Conservation (phyloP, 92 coral and sea anemone genomes). For the Siderastrea radians region DNA sequence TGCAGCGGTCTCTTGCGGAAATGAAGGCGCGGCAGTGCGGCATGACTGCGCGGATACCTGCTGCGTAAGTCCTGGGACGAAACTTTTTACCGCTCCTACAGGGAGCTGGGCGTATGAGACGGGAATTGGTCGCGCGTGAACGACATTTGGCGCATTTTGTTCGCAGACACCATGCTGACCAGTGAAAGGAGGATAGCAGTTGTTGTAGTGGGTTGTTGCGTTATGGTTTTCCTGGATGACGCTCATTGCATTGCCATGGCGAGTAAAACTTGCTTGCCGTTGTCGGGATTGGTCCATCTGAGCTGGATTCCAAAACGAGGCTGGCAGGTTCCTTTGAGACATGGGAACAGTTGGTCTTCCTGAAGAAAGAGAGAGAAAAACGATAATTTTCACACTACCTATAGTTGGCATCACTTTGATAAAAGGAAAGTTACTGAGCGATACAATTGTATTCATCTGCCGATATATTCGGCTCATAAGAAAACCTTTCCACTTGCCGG, state of each 20-base stretch:
- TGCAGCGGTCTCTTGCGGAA: constrained; percentile 6
- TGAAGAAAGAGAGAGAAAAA: neutral
- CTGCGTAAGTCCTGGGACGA: constrained; percentile 44
- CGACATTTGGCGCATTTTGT: constrained; percentile 9
- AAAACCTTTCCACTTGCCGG: too few relatives aligned
- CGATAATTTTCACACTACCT: too few relatives aligned
- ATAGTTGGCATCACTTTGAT: too few relatives aligned
- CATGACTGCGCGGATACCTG: constrained; percentile 32
- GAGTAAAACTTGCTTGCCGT: neutral
- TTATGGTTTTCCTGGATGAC: neutral
- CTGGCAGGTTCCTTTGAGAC: constrained; percentile 76
- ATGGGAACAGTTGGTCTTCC: constrained; percentile 52
- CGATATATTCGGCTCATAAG: too few relatives aligned
- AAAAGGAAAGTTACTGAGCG: too few relatives aligned
- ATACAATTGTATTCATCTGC: too few relatives aligned
- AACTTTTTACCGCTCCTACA: constrained; percentile 26
- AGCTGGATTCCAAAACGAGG: constrained; percentile 73
- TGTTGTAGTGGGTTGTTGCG: constrained; percentile 10
- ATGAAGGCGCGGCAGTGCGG: constrained; percentile 29
- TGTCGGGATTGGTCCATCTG: constrained; percentile 10
- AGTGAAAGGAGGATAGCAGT: neutral
- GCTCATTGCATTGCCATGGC: neutral
- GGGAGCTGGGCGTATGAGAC: constrained; percentile 56
- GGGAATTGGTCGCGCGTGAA: constrained; percentile 25
- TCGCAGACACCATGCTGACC: neutral